Evolutionary conservation across 2,888 invertebrate species (phyloP).

Genomic region (Hirudinaria manillensis): DNA sequence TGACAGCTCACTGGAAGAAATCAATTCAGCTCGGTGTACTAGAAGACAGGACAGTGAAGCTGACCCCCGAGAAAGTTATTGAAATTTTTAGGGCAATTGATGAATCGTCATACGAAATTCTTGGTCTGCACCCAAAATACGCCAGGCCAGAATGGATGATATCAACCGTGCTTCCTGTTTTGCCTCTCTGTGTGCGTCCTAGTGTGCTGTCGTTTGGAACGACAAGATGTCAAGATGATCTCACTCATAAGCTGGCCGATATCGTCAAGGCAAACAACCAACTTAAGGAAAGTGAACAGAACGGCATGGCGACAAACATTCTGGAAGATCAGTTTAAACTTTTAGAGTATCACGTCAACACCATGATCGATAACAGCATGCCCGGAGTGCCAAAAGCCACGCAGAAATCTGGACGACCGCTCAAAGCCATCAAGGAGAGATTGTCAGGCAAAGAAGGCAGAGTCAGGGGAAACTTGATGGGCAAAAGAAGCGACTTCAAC

Average conservation of each 20-base stretch:
- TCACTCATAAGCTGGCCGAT: no score
- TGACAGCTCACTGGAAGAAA: conserved; percentile 81
- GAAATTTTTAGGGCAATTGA: conserved; percentile 78
- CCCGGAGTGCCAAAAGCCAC: conserved; percentile 65
- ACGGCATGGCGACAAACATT: conserved; percentile 94
- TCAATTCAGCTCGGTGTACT: no score
- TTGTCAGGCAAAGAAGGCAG: conserved; percentile 95
- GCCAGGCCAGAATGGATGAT: conserved; percentile 99
- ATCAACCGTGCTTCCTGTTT: conserved; percentile 90
- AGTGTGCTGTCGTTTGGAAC: conserved; percentile 98
- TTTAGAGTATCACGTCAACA: conserved; percentile 96
- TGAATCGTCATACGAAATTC: conserved; percentile 71
- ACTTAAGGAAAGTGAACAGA: conserved; percentile 82
- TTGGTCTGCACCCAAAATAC: conserved; percentile 76
- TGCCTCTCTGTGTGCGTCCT: conserved; percentile 88
- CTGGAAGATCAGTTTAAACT: conserved; percentile 92
- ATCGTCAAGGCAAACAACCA: no score
- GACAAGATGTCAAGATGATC: conserved; percentile 74
- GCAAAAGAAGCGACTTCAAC: conserved; percentile 98
- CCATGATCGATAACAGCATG: conserved; percentile 95
- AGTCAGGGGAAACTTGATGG: conserved; percentile 98
- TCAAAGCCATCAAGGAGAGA: conserved; percentile 93
- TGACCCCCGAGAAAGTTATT: conserved; percentile 91
- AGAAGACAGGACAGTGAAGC: conserved; percentile 39
- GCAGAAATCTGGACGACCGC: conserved; percentile 91